Evolutionary conservation across 2,888 invertebrate genomes (phyloP).

Genomic region (Hoplodrina ambigua): DNA sequence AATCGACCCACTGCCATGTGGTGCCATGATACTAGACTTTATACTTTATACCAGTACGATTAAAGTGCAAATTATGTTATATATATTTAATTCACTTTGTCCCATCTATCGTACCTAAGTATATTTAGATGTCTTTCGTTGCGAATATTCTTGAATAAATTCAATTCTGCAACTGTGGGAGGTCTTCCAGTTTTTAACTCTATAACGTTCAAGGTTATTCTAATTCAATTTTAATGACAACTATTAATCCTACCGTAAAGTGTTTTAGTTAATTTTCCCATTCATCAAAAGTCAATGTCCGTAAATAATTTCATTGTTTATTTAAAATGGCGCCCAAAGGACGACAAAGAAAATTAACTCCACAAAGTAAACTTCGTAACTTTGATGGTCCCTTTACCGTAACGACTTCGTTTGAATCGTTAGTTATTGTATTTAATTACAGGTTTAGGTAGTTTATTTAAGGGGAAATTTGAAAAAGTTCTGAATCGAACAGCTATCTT

Average conservation of each 20-base stretch:
- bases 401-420: conserved; percentile 40
- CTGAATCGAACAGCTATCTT: too few species aligned
- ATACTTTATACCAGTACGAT: too few species aligned
- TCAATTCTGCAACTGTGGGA: neutral
- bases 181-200: neutral
- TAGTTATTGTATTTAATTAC: conserved; percentile 28
- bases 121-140: too few species aligned
- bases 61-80: too few species aligned
- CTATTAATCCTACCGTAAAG: conserved; percentile 19
- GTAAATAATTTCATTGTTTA: conserved; percentile 51
- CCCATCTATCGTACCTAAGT: too few species aligned
- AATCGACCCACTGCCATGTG: too few species aligned
- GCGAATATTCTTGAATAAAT: too few species aligned
- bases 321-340: conserved; percentile 48
- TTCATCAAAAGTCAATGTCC: conserved; percentile 41
- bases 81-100: too few species aligned
- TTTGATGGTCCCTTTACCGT: conserved; percentile 36
- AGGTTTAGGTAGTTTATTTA: neutral
- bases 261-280: conserved; percentile 15
- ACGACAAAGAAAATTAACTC: conserved; percentile 52
- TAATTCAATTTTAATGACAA: conserved; percentile 4
- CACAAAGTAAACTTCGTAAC: conserved; percentile 47
- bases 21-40: too few species aligned
- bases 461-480: too few species aligned
- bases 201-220: neutral